Base-by-base conservation (phyloP, 92 coral and sea anemone genomes). In the Meandrina meandrites region DNA sequence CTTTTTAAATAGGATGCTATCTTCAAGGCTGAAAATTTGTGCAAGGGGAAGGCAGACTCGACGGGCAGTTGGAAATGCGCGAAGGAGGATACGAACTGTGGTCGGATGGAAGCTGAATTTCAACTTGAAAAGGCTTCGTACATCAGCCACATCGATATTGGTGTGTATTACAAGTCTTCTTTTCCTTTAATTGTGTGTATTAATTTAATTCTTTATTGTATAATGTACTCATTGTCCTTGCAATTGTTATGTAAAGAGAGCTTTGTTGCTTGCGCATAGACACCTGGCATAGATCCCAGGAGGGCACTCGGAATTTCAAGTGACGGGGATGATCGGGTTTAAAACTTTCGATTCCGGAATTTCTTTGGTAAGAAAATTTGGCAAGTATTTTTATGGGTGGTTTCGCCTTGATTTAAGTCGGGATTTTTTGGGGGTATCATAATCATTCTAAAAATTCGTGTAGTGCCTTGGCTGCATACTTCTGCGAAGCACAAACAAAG, bases 81-180 rank as follows among this genome's bases (percentile, higher is more conserved):
- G 27, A 94, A 89, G 75, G 87, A 79, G 22, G 98, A 92, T 74
- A 68, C 81, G 47, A 87, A 81, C 79, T 66, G 75, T 18, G 92
- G 92, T 30, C 90, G 87, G 64, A 90, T 96, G 9, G 98, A 96
- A 78, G 98, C 89, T 9, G 98, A 96, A 79, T 90, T 96, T 81
- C 98, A 96, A 75, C 90, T 96, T 31, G 92, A 91, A 18, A 89
- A 86, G 85, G 89, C 98, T 28, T 94, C 94, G 22, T 87, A 83
- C 78, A 96, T 96, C 30, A 93, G 87, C 64, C 95, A 92, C 87
- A 76, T 96, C 45, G 97, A 96, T 67, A 89, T 96, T 42, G 98
- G 98, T 96, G 69, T 70, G 86, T 71, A 54, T 31, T 24, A 71
- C 15, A 42, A 67, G 56, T 28, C 60, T 22, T 40, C 21, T 8